Evolutionary conservation across 53 echinoderm and acorn worm species (phyloP), one percentile per base, ranked within the genome.

Genomic region (Antedon mediterranea): DNA sequence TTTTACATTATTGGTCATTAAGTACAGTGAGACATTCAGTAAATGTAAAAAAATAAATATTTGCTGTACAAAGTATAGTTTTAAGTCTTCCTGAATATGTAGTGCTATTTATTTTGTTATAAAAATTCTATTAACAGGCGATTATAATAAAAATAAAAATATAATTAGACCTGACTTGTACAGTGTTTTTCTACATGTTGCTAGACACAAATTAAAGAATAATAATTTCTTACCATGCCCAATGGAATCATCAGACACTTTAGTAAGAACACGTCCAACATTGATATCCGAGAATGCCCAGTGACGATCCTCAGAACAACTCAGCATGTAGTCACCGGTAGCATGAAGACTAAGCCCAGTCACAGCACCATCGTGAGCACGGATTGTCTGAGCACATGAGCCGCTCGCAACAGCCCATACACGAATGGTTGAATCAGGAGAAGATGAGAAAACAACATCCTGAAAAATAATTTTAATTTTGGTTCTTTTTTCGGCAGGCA

Each of bases 251-350:
- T 95, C 97, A 14, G 91, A 89, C 4, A 95, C 91, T 76, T 91
- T 95, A 27, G 97, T 95, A 34, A 92, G 88, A 28, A 95, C 97
- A 27, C 91, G 89, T 31, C 97, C 97, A 20, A 88, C 92, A 0
- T 87, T 86, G 28, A 95, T 95, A 81, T 95, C 97, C 11, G 97
- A 95, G 81, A 95, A 95, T 0, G 97, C 97, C 97, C 97, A 95
- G 88, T 95, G 89, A 42, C 85, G 91, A 78, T 95, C 97, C 74
- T 95, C 97, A 7, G 97, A 95, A 80, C 97, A 95, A 78, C 97
- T 95, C 43, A 95, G 89, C 11, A 95, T 74, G 85, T 92, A 95
- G 77, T 95, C 97, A 26, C 97, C 97, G 2, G 97, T 95, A 71
- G 97, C 97, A 43, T 95, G 97, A 29, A 95, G 85, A 73, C 97